These are phyloP conservation scores for Penaeus chinensis DNA, from an alignment of 1,140 invertebrate species.

Conservation along the genomic window DNA sequence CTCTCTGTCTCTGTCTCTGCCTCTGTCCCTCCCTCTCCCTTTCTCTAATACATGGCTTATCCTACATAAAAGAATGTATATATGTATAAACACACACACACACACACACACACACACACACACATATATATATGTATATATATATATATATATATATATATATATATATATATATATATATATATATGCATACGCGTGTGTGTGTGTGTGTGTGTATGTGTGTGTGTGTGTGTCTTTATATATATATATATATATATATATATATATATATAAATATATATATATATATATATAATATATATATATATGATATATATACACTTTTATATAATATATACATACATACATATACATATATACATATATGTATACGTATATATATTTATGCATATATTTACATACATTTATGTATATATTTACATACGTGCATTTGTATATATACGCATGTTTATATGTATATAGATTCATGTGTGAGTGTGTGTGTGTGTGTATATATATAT, in stretches of 20 bases:
- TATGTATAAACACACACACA: conserved; percentile 19
- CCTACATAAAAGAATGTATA: conserved; percentile 22
- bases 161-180: conserved; percentile 39
- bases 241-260: conserved; percentile 32
- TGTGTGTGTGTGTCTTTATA: conserved; percentile 5
- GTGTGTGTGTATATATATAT: no score
- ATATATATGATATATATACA: no score
- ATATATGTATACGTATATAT: no score
- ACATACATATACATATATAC: no score
- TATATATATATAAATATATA: conserved; percentile 10
- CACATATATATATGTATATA: conserved; percentile 26
- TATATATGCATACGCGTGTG: conserved; percentile 16
- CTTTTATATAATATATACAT: no score
- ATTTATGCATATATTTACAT: no score
- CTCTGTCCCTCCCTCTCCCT: no score
- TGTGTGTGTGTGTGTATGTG: conserved; percentile 3
- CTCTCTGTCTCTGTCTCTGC: no score
- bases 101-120: conserved; percentile 9
- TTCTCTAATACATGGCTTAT: not conserved
- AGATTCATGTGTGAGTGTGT: no score
- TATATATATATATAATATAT: conserved; percentile 12
- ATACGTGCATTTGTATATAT: no score
- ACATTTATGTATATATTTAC: no score
- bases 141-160: conserved; percentile 45
- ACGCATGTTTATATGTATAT: no score